Conservation (phyloP, 2,797 vertebrate genomes). For the Rhynchotus rufescens region DNA sequence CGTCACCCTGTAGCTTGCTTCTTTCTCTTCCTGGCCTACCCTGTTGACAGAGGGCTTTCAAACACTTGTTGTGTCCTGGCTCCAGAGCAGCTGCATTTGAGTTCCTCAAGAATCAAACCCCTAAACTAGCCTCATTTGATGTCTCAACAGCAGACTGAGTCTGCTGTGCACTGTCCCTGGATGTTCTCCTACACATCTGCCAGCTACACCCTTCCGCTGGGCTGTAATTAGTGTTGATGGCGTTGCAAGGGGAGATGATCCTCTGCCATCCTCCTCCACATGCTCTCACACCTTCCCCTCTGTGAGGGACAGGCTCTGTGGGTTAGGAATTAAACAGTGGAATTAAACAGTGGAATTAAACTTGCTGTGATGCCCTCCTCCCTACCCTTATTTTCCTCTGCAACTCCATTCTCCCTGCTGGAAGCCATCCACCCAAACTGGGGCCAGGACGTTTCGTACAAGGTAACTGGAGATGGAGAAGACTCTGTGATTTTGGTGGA, state of each 20-base stretch:
- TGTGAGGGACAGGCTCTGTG: constrained; percentile 40
- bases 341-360: constrained; percentile 18
- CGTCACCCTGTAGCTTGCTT: not conserved
- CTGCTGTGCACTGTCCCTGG: constrained; percentile 6
- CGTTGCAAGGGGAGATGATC: constrained; percentile 30
- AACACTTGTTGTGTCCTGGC: not conserved
- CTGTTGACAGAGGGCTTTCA: constrained; percentile 3
- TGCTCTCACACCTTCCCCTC: constrained; percentile 62
- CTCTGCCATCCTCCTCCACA: constrained; percentile 44
- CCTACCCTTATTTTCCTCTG: not conserved
- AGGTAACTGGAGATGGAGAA: constrained; percentile 26
- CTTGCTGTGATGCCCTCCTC: constrained; percentile 44
- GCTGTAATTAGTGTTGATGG: constrained; percentile 59
- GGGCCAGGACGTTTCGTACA: not conserved
- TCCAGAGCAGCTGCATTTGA: constrained; percentile 2
- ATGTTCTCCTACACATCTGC: constrained; percentile 37
- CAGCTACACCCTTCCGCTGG: constrained; percentile 35
- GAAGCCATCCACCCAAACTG: not conserved
- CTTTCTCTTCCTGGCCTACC: not conserved
- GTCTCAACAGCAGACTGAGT: not conserved
- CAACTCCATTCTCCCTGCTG: not conserved
- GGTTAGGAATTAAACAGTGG: not conserved
- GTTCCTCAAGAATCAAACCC: not conserved
- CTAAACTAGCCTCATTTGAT: not conserved
- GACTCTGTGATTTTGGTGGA: not conserved